phyloP scores from a whole-genome alignment of 2,888 invertebrate genomes.

The Microplitis manilae region DNA sequence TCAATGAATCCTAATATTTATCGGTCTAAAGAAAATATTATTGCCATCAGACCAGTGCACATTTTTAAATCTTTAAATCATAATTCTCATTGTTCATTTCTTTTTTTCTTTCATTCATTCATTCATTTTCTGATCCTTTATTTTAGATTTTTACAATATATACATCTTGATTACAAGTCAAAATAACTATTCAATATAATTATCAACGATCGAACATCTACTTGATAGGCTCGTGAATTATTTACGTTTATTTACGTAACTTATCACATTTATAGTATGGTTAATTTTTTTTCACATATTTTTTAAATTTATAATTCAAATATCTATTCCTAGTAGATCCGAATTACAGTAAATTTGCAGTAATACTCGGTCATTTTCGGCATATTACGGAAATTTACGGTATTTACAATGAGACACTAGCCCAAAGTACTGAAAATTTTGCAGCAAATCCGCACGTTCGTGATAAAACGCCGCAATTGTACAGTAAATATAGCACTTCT shows the following conservation, averaged over 20 bases:
- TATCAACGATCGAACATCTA: constrained; percentile 14
- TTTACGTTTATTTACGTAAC: constrained; percentile 14
- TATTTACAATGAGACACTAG: too few relatives aligned
- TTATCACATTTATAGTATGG: constrained; percentile 1
- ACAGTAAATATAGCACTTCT: too few relatives aligned
- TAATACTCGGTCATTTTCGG: too few relatives aligned
- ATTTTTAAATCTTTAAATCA: not conserved
- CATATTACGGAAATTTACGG: too few relatives aligned
- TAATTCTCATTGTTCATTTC: constrained; percentile 14
- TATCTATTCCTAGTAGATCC: too few relatives aligned
- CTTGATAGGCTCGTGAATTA: constrained; percentile 11
- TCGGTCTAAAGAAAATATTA: not conserved
- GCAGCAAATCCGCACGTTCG: too few relatives aligned
- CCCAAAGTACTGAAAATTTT: too few relatives aligned
- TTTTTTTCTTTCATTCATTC: constrained; percentile 25
- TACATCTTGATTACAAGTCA: constrained; percentile 45
- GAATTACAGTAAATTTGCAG: too few relatives aligned
- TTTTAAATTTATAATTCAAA: not conserved
- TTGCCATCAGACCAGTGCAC: not conserved
- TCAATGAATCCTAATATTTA: constrained; percentile 1
- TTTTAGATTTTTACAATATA: constrained; percentile 49
- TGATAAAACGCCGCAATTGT: too few relatives aligned
- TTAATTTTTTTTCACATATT: not conserved
- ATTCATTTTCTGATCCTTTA: constrained; percentile 26
- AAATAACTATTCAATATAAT: constrained; percentile 17